phyloP scores from a whole-genome alignment of 2,113 vertebrate species.

The Haliaeetus leucogaster region DNA sequence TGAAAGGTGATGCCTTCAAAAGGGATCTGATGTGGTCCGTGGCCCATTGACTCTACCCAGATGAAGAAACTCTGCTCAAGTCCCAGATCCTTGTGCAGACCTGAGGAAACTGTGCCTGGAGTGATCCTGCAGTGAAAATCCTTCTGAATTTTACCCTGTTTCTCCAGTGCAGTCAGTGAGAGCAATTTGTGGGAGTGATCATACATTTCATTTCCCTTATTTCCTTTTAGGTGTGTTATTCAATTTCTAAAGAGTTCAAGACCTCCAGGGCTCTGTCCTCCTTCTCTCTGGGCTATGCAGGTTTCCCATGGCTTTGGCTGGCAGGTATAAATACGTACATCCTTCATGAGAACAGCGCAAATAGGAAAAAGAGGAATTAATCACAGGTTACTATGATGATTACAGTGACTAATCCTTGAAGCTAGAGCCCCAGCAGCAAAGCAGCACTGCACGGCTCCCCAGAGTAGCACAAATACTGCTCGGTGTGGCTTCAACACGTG shows the following conservation, averaged over 20 bases:
- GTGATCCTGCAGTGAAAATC: neutral
- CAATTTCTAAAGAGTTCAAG: neutral
- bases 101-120: neutral
- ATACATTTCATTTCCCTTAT: neutral
- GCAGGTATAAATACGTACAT: neutral
- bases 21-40: neutral
- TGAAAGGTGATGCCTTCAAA: neutral
- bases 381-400: neutral
- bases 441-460: neutral
- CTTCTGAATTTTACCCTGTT: neutral
- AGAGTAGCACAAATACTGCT: neutral
- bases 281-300: neutral
- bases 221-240: neutral
- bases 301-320: neutral
- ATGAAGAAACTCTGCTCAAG: neutral
- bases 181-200: accelerated
- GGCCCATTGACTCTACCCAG: accelerated
- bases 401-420: neutral
- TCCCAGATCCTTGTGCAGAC: neutral
- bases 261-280: neutral
- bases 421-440: neutral
- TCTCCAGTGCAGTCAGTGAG: neutral
- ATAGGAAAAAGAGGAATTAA: neutral
- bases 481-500: neutral
- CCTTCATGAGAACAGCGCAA: neutral